phyloP scores from a whole-genome alignment of 2,888 invertebrate species.

The Chromoteleia sp. region DNA sequence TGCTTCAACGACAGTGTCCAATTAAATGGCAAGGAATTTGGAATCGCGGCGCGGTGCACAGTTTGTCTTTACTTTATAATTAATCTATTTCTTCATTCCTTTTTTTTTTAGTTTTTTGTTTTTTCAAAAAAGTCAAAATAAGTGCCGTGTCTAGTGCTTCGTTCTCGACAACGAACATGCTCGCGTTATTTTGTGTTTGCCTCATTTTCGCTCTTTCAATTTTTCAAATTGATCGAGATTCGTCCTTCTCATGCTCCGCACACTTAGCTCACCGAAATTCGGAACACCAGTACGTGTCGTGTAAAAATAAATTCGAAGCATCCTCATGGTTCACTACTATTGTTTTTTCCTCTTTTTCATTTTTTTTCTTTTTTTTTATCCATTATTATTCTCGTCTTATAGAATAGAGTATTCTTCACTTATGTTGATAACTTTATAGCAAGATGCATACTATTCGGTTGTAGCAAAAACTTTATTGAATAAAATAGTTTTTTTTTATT shows the following conservation, averaged over 20 bases:
- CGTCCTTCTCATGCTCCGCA: conserved; percentile 48
- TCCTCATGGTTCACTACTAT: conserved; percentile 77
- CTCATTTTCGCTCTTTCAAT: conserved; percentile 27
- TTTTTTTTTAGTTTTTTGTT: conserved; percentile 16
- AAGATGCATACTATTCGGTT: conserved; percentile 82
- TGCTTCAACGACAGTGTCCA: conserved; percentile 78
- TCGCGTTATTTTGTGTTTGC: conserved; percentile 8
- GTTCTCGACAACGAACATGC: conserved; percentile 12
- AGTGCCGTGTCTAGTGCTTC: conserved; percentile 24
- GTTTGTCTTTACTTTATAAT: conserved; percentile 55
- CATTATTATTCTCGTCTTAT: conserved; percentile 77
- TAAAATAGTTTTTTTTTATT: conserved; percentile 81
- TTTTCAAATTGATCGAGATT: conserved; percentile 54
- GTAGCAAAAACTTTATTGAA: conserved; percentile 84
- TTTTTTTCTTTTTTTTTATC: conserved; percentile 7
- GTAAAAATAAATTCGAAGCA: conserved; percentile 85
- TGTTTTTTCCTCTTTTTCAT: conserved; percentile 45
- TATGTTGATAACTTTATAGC: conserved; percentile 78
- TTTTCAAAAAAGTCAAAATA: conserved; percentile 26
- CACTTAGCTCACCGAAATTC: conserved; percentile 72
- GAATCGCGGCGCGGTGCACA: conserved; percentile 77
- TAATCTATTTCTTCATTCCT: conserved; percentile 16
- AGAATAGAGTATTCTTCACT: conserved; percentile 77
- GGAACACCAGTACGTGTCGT: conserved; percentile 79
- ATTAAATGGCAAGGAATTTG: conserved; percentile 78